A percentile compares a stretch with the other conserved stretches of the same genome.
Conservation (phyloP, 2,113 vertebrate genomes). For the Sceloporus tristichus region DNA sequence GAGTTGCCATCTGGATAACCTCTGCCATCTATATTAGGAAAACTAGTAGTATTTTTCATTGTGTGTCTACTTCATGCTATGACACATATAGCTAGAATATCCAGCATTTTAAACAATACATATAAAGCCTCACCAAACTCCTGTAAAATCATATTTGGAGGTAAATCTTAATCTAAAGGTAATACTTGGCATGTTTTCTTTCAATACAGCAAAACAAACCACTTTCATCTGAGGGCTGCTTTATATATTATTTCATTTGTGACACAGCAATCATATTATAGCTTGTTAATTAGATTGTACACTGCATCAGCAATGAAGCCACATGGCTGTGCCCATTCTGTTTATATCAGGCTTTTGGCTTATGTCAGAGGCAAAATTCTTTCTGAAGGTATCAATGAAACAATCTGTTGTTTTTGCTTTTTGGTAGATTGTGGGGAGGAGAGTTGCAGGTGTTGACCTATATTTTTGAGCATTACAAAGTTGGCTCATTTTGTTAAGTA, state of each 20-base stretch:
- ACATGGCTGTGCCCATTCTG: slow-evolving; percentile 1
- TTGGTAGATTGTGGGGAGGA: not conserved
- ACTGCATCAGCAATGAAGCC: rapidly evolving
- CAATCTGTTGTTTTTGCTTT: slow-evolving; percentile 43
- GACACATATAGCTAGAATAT: not conserved
- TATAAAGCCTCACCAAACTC: not conserved
- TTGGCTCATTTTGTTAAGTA: not conserved
- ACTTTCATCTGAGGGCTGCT: slow-evolving; percentile 7
- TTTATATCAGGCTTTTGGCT: slow-evolving; percentile 6
- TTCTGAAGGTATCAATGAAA: slow-evolving; percentile 40
- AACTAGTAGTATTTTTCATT: not conserved
- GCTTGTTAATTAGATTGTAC: not conserved
- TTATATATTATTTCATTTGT: slow-evolving; percentile 21
- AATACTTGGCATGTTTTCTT: slow-evolving; percentile 19
- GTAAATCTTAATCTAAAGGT: not conserved
- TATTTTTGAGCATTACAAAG: slow-evolving; percentile 28
- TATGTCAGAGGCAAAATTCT: slow-evolving; percentile 37
- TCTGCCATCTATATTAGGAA: not conserved
- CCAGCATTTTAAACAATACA: not conserved
- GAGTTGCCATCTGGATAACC: not conserved
- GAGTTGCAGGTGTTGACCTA: slow-evolving; percentile 63
- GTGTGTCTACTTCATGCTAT: not conserved
- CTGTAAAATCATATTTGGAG: not conserved
- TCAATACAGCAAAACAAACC: not conserved
- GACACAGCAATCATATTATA: not conserved